Evolutionary conservation across 1,140 invertebrate species (phyloP).

Genomic region (Orchestia grillus): DNA sequence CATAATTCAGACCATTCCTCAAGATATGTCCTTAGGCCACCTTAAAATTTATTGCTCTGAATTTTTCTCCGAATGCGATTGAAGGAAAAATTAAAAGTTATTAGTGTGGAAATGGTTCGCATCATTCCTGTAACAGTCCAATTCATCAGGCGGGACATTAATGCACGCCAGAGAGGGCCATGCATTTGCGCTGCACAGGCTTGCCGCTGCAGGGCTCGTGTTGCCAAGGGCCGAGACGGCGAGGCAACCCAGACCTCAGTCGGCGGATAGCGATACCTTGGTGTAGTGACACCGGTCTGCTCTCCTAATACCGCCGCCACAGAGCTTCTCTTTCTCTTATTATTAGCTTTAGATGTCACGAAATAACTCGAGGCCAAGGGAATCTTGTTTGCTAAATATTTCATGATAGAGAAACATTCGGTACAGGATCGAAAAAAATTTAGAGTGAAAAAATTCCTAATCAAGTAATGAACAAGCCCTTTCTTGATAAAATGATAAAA

Average conservation of each 20-base stretch:
- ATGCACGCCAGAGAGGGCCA: neutral
- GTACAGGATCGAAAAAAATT: neutral
- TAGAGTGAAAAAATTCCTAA: no score
- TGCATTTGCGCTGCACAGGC: neutral
- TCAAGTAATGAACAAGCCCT: no score
- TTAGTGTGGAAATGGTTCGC: neutral
- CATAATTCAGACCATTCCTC: neutral
- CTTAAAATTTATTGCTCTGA: neutral
- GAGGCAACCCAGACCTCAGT: neutral
- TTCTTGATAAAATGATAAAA: no score
- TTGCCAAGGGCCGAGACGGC: neutral
- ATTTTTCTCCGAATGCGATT: neutral
- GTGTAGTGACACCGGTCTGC: neutral
- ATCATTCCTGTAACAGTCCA: neutral
- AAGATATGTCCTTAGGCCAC: neutral
- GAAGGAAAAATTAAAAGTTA: neutral
- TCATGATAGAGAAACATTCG: neutral
- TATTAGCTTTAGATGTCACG: neutral
- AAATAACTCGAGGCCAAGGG: neutral
- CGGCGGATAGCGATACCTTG: neutral
- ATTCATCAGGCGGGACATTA: neutral
- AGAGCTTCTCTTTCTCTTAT: neutral
- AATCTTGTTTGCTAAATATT: neutral
- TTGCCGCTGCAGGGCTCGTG: no score
- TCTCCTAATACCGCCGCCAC: neutral